Evolutionary conservation across 2,797 vertebrate species (phyloP), one percentile per base, ranked within the genome.

Genomic region (Melanogrammus aeglefinus): DNA sequence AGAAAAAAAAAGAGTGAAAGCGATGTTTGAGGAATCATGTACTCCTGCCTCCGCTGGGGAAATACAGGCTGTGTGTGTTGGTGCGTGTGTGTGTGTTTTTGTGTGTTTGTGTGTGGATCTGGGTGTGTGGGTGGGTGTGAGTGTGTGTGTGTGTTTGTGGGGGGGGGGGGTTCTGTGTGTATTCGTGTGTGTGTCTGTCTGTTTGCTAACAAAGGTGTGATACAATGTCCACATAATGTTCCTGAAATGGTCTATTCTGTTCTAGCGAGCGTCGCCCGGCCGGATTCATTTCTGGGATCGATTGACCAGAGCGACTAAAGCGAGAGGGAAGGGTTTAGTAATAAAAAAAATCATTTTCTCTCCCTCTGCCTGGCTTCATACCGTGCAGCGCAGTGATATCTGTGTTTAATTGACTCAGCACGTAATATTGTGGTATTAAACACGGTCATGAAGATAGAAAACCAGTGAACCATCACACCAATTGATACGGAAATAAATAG

Each of bases 21-120:
- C 2, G 47, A 21, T 21, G 18, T 51, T 13, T 51, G 47, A 51
- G 47, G 47, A 16, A 18, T 51, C 47, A 6, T 18, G 47, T 18
- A 51, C 47, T 18, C 16, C 44, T 21, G 47, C 18, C 6, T 21
- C 47, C 47, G 4, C 47, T 51, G 47, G 47, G 47, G 47, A 51
- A 18, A 51, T 21, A 21, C 6, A 18, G 18, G 18, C 79, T 77
- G 57, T 79, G 8, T 78, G 80, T 66, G 74, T 75, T 76, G 73
- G 79, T 72, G 72, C 44, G 18, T 21, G 66, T 75, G 77, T 63
- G 70, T 73, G 72, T 24, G 36, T 73, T n/a, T 44, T n/a, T 41
- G 73, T 44, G 73, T 74, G 73, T 14, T 24, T 74, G 12, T 31
- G 39, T 16, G 21, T 31, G 73, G n/a, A 38, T 12, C 21, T 74